Evolutionary conservation across 92 coral and sea anemone species (phyloP), one percentile per base, ranked within the genome.

Genomic region (Muricea muricata): DNA sequence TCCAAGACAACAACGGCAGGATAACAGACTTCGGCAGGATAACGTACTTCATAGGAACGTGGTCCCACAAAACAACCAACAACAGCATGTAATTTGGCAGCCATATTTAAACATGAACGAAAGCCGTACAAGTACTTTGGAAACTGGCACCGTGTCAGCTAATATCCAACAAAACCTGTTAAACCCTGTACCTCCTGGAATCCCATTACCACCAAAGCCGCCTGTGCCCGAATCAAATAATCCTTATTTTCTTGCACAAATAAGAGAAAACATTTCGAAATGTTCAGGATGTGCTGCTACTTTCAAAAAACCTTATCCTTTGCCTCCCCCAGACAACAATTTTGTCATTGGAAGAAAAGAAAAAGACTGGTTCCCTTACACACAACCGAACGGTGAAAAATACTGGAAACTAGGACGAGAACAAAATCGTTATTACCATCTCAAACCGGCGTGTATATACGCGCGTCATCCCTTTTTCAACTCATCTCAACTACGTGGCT

Each of bases 391-490:
- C 50, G 79, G 85, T 13, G 52, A 28, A 55, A 86, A 86, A 61
- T 65, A 75, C 21, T 85, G 85, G 85, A 47, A 78, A 76, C 34
- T 78, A 67, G 85, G 87, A 70, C 46, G 89, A 25, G 89, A 74
- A 42, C 85, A 85, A 63, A 76, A 45, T 71, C 65, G 85, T 9
- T 85, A 85, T 46, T 85, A 85, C 66, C 89, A 85, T 42, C 65
- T 66, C 32, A 76, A 34, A 65, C 32, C 68, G 23, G 65, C 85
- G 14, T 83, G 87, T 30, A 35, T 78, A 67, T 45, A 11, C 39
- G 40, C 40, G 5, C 73, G 73, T 29, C 73, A 66, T 29, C 73
- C 41, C 12, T 66, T 29, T 29, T 66, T 66, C 42, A 32, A 66
- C 40, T 17, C 40, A 30, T 29, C 17, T 78, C 85, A 78, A 57